Evolutionary conservation across 2,888 invertebrate species (phyloP), one percentile per base, ranked within the genome.

Genomic region (Tinea trinotella): DNA sequence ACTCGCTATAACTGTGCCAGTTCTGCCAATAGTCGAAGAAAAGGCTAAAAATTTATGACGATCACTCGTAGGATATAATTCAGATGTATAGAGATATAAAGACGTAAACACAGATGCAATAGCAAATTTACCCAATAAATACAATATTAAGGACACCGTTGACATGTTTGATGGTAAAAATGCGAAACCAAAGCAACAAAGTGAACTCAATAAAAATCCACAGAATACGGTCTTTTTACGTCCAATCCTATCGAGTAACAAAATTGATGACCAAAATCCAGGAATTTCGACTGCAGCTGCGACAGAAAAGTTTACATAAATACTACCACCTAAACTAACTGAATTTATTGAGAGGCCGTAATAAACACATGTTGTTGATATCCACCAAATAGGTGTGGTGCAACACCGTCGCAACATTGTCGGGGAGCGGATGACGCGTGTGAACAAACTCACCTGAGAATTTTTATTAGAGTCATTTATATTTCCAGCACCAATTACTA

Each of bases 31-130:
- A 9, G 48, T 48, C 3, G 48, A 48, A 48, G 19, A 48, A 48
- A 19, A 48, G 2, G 19, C 48, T 10, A 48, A 10, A 48, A 48
- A 48, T 19, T 48, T 48, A 48, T 48, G 48, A 48, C 48, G 48
- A 18, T 48, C 48, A 4, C 19, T 48, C 3, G 48, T 48, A 18
- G 48, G 48, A 48, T 48, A 48, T 19, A 48, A 48, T 18, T 48
- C 48, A 15, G 48, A 48, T 4, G 48, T 48, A 48, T 48, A 48
- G 10, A 48, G 20, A 15, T 48, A 48, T 19, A 48, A 19, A 9
- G 48, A 48, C 9, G 48, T 48, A 20, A 48, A 48, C 2, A 48
- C 48, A 19, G 48, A 18, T 48, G 48, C 6, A 15, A 48, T 48
- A 3, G 19, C 48, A 15, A 48, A 48, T 20, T 48, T 48, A 10